Conservation (phyloP, 2,888 invertebrate genomes). For the Drosophila acutilabella region DNA sequence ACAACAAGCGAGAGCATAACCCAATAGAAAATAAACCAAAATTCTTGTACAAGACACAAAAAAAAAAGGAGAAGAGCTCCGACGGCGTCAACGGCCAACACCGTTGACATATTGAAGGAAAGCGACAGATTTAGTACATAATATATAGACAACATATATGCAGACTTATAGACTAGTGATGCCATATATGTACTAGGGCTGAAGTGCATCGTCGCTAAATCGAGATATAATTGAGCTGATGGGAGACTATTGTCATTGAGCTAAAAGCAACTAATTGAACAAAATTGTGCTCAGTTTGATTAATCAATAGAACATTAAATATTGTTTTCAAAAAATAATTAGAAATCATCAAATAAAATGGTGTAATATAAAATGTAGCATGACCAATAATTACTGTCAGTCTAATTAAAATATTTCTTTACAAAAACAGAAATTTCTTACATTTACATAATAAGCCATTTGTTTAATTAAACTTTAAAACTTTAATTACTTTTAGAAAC, state of each 20-base stretch:
- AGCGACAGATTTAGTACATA: constrained; percentile 81
- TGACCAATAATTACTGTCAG: too few relatives aligned
- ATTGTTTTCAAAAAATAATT: too few relatives aligned
- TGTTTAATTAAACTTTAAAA: too few relatives aligned
- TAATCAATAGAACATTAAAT: too few relatives aligned
- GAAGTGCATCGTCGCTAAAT: constrained; percentile 11
- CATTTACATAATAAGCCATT: too few relatives aligned
- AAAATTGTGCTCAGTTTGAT: not conserved
- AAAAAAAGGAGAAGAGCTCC: constrained; percentile 29
- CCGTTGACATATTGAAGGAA: constrained; percentile 82
- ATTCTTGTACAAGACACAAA: constrained; percentile 8
- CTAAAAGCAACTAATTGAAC: not conserved
- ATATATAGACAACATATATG: constrained; percentile 66
- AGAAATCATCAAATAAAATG: too few relatives aligned
- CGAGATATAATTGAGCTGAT: not conserved
- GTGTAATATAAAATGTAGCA: too few relatives aligned
- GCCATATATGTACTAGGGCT: constrained; percentile 35
- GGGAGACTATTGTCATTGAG: not conserved
- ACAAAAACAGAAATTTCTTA: too few relatives aligned
- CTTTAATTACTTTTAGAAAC: too few relatives aligned
- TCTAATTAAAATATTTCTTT: too few relatives aligned
- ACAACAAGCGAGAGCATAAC: constrained; percentile 30
- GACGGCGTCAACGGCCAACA: constrained; percentile 63
- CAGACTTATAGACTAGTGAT: constrained; percentile 32
- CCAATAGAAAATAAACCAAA: constrained; percentile 32